A percentile compares a stretch with the other conserved stretches of the same genome.
These are phyloP conservation scores for Cremastinae sp. DNA, from an alignment of 2,888 invertebrate species.

Conservation along the genomic window DNA sequence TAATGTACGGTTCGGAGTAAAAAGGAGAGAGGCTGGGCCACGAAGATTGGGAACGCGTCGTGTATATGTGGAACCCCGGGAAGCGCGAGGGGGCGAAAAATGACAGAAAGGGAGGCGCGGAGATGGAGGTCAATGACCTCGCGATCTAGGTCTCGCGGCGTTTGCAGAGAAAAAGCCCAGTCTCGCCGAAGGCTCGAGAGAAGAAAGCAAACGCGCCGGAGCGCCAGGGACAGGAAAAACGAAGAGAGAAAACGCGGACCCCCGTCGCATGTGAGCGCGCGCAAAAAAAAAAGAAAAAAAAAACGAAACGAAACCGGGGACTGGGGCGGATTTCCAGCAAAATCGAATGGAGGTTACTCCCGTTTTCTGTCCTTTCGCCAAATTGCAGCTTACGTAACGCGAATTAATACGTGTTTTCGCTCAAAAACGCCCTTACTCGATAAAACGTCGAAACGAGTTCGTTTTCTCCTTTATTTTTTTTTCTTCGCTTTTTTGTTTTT, in stretches of 20 bases:
- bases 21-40: conserved; percentile 21
- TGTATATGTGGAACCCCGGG: conserved; percentile 19
- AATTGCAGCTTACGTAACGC: conserved; percentile 42
- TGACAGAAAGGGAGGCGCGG: conserved; percentile 13
- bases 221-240: neutral
- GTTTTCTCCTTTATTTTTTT: neutral
- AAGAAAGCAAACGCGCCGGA: conserved; percentile 2
- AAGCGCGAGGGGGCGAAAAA: conserved; percentile 23
- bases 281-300: conserved; percentile 14
- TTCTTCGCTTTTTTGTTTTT: too few species aligned
- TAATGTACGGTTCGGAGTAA: conserved; percentile 41
- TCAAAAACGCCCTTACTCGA: conserved; percentile 1
- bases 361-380: conserved; percentile 36
- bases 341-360: conserved; percentile 12
- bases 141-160: conserved; percentile 57
- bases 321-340: neutral
- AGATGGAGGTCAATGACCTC: conserved; percentile 57
- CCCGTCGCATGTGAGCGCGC: too few species aligned
- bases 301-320: neutral
- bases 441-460: neutral
- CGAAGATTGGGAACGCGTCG: neutral
- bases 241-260: conserved; percentile 31
- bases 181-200: conserved; percentile 31
- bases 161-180: conserved; percentile 49
- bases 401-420: conserved; percentile 26